Evolutionary conservation across 2,797 vertebrate genomes (phyloP), one percentile per base, ranked within the genome.

Genomic region (Darevskia mixta): DNA sequence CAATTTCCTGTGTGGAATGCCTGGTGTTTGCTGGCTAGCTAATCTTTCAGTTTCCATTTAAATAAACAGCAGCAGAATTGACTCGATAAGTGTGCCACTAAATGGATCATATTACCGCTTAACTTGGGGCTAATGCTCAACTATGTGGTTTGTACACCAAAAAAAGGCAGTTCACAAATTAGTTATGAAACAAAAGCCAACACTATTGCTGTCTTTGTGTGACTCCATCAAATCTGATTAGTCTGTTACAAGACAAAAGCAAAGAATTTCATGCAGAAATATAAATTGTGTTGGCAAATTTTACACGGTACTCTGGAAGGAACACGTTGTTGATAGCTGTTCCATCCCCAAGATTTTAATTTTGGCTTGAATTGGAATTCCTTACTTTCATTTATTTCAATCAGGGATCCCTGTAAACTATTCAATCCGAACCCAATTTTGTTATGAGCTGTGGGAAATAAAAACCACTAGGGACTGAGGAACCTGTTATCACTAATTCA

Each of bases 21-120:
- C 85, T 94, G 87, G 83, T 92, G 90, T 95, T 94, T 94, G 89
- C 88, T 93, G 91, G 93, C 91, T 93, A 94, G 92, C 85, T 92
- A 92, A 93, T 92, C 91, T 91, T 94, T 91, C 94, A 93, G 82
- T 92, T 96, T 95, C 90, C 90, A 67, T 94, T 95, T 95, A 95
- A 95, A 95, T 94, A 90, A 94, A 91, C 88, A 94, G 89, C 75
- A 94, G 91, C 79, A 94, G 92, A 94, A 95, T 85, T 95, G 91
- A 95, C 88, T 95, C 94, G 94, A 92, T 95, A 95, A 90, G 93
- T 87, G 85, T 91, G 92, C 90, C 90, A 92, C 94, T 94, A 94
- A 95, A 93, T 85, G 93, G 90, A 92, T 95, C 89, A 78, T 92
- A 77, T 94, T 95, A 92, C 91, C 87, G 90, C 92, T 93, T 95